phyloP scores from a whole-genome alignment of 2,888 invertebrate species.

The Microdon myrmicae region DNA sequence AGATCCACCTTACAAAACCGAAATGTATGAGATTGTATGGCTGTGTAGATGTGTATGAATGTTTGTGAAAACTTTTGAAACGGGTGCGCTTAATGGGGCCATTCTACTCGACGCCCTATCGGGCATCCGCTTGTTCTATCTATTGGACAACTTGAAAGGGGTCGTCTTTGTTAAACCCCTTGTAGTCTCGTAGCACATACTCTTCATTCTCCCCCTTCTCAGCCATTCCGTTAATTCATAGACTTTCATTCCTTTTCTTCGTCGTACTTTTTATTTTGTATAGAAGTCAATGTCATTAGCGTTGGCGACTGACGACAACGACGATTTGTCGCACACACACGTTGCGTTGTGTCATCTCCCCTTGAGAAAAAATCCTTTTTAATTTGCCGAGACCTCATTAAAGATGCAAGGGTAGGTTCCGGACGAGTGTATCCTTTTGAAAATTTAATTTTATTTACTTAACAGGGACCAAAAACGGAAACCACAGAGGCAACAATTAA shows the following conservation, averaged over 20 bases:
- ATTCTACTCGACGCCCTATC: conserved; percentile 22
- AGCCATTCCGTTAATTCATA: too few species aligned
- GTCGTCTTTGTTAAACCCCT: conserved; percentile 25
- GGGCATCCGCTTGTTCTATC: conserved; percentile 5
- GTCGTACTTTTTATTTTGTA: too few species aligned
- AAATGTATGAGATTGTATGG: too few species aligned
- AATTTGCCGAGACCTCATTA: conserved; percentile 44
- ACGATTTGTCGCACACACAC: conserved; percentile 36
- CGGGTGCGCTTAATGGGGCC: conserved; percentile 45
- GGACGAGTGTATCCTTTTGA: conserved; percentile 46
- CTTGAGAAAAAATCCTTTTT: conserved; percentile 27
- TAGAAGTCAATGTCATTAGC: conserved; percentile 47
- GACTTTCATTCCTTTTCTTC: too few species aligned
- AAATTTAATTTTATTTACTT: conserved; percentile 50
- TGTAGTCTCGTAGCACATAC: conserved; percentile 1
- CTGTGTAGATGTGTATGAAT: neutral
- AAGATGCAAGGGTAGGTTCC: conserved; percentile 30
- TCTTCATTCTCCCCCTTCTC: conserved; percentile 24
- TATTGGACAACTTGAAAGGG: conserved; percentile 31
- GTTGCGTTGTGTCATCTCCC: conserved; percentile 29
- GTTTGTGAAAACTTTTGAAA: conserved; percentile 25
- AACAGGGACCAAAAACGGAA: conserved; percentile 39
- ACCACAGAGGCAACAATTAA: conserved; percentile 51
- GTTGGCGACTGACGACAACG: too few species aligned
- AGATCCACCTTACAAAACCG: neutral